Evolutionary conservation across 2,888 invertebrate genomes (phyloP), one percentile per base, ranked within the genome.

Genomic region (Nesidiocoris tenuis): DNA sequence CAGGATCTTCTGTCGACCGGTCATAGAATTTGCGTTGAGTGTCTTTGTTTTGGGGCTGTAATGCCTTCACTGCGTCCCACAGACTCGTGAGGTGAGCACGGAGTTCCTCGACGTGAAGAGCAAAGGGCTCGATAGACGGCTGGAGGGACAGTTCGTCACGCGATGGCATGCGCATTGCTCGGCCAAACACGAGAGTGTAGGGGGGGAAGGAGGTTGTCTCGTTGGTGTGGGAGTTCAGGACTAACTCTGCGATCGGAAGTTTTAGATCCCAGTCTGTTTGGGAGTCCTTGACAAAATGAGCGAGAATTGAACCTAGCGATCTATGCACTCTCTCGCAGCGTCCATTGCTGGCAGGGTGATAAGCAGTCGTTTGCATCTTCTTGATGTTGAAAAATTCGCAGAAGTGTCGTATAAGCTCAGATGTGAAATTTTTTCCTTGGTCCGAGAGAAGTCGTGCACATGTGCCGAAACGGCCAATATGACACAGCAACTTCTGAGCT

Each of bases 351-450:
- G n/a, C n/a, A n/a, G n/a, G n/a, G n/a, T n/a, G n/a, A n/a, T n/a
- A n/a, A n/a, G n/a, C n/a, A 16, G 16, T 16, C 9, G 64, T 64
- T 7, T 64, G 12, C 18, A 64, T 64, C 22, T 64, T 64, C 9
- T 64, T 23, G 12, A 64, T 21, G 12, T 64, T 19, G 9, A 64
- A 23, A 23, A 64, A 23, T 64, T 64, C 22, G 17, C 64, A 64
- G 9, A 64, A 23, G 22, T 64, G 64, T 9, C 24, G 64, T 9
- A 64, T 64, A 23, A 64, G 21, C 9, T 64, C 64, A 5, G 64
- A 64, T 21, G 64, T 64, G 17, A 64, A 64, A 17, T 64, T 64
- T 64, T 21, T 64, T 5, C 64, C 64, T 21, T 64, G 64, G 22
- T 64, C 64, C 22, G 64, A 22, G 12, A 64, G 64, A 7, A 64